These are phyloP conservation scores for Coenonympha glycerion DNA, from an alignment of 2,888 invertebrate species.

Conservation along the genomic window DNA sequence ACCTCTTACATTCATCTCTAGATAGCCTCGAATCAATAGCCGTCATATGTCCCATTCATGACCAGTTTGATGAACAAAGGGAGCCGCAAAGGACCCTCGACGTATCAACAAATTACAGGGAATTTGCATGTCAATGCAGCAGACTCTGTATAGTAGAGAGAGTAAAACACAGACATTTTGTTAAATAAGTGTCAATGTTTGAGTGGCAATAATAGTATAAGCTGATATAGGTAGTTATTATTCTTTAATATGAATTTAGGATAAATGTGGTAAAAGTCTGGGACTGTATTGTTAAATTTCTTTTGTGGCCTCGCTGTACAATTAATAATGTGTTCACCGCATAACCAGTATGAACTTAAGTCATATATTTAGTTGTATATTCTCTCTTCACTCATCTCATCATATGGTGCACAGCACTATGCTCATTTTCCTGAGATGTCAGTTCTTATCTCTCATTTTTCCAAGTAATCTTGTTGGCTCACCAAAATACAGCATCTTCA, in stretches of 20 bases:
- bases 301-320: no score
- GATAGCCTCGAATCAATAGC: slow-evolving; percentile 54
- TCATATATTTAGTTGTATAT: no score
- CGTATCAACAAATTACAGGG: slow-evolving; percentile 73
- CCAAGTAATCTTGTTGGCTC: no score
- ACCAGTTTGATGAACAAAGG: slow-evolving; percentile 65
- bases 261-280: not conserved
- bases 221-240: not conserved
- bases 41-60: slow-evolving; percentile 66
- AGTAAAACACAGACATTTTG: slow-evolving; percentile 61
- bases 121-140: slow-evolving; percentile 65
- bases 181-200: slow-evolving; percentile 58
- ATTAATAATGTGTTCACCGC: no score
- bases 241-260: not conserved
- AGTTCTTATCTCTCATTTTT: no score
- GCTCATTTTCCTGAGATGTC: no score
- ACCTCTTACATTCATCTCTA: slow-evolving; percentile 43
- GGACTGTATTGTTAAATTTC: no score
- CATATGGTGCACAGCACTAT: no score
- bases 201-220: slow-evolving; percentile 3
- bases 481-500: no score
- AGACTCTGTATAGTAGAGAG: slow-evolving; percentile 43
- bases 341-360: no score
- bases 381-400: no score
- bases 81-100: slow-evolving; percentile 72